Base-by-base conservation (phyloP, 2,888 invertebrate genomes). In the Diarsia rubi region DNA sequence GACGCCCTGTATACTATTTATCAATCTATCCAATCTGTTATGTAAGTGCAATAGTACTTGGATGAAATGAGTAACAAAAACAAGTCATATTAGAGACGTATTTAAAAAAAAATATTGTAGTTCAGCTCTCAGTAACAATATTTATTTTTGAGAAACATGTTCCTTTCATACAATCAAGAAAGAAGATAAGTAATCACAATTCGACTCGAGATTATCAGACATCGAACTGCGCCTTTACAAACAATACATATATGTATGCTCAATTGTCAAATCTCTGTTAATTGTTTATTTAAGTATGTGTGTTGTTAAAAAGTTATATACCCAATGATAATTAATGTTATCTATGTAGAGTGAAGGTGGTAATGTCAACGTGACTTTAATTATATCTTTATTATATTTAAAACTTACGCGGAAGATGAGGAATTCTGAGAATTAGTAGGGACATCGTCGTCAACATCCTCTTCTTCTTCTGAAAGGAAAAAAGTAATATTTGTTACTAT, bases 401-500 rank as follows among this genome's bases (percentile, higher is more conserved):
- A n/a, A 73, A 87, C 91, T 91, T 88, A 93, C 92, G 89, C 87
- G 2, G 93, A 82, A 69, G 86, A 57, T 14, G 87, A 75, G 0
- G 92, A 78, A 49, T 90, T 90, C 71, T 92, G 91, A 19, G 93
- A 89, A 78, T 93, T 91, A 79, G 90, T 90, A 5, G 94, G 92
- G 45, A 88, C 89, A 66, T 92, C 88, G 24, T 93, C 92, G 27
- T 92, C 89, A 42, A 81, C 84, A 52, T 93, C 93, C 75, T 92
- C 89, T 75, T 94, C 94, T 42, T 93, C 94, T 65, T 94, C 94
- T 94, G 88, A 31, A 89, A 91, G 68, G 86, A 92, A 87, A 68
- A 62, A 24, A 2, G 37, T n/a, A 42, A 62, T 21, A 42, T 44
- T 31, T 24, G 11, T 47, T 31, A 21, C 3, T 6, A 2, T 24